Base-by-base conservation (phyloP, 1,140 invertebrate species). In the Neodiprion lecontei region DNA sequence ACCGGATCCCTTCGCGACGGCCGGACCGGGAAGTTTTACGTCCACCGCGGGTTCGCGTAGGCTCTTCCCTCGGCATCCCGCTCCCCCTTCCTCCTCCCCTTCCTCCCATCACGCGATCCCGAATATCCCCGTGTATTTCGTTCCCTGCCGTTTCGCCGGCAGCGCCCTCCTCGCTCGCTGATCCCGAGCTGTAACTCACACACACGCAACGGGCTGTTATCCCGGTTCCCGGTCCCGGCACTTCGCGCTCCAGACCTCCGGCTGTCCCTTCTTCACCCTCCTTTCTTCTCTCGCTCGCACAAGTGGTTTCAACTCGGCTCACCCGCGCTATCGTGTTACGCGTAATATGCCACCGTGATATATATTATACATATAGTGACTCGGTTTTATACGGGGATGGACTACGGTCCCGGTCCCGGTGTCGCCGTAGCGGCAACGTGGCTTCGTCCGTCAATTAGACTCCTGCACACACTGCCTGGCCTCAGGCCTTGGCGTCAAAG, bases 241-340 rank as follows among this genome's bases (percentile, higher is more conserved):
- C 68, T 21, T 69, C 69, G 68, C 28, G 47, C 47, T 7, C 49
- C 23, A 12, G 47, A 14, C 65, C 73, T 66, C 28, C 53, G 21
- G 14, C 74, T 23, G 23, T 47, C 21, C 66, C 28, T 49, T 67
- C 67, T 69, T 72, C 70, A n/a, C 50, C 49, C 76, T 75, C 74
- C 53, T 71, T 48, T n/a, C 49, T n/a, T 69, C 66, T 76, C 74
- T 75, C 69, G 75, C 77, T 76, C 75, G 61, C 72, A 76, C 77
- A 75, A 77, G 70, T 71, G 70, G 70, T 71, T 71, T 48, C 70
- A 21, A 50, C 70, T 50, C 70, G 70, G 70, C 48, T 48, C 70
- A 40, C n/a, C 70, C 21, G 70, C 70, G 70, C n/a, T 71, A 48
- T 71, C 70, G 70, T 49, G 48, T 71, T 71, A 40, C 70, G 40